Percentiles rank a stretch among this genome's conserved stretches.
phyloP scores from a whole-genome alignment of 2,888 invertebrate genomes.

The Bursaphelenchus okinawaensis region DNA sequence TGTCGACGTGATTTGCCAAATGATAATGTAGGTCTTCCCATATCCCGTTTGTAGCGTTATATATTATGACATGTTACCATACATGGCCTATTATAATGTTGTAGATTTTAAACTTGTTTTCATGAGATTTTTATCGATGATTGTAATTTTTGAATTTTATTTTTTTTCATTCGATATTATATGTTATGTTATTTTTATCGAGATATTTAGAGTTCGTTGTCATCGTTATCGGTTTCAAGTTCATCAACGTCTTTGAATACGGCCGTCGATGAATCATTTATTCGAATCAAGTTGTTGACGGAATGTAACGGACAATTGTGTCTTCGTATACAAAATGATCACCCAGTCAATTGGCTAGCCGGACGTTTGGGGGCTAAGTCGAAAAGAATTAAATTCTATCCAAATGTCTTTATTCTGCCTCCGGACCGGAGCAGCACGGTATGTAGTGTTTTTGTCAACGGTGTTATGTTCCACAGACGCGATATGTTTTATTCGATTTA shows the following conservation, averaged over 20 bases:
- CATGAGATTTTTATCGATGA: not conserved
- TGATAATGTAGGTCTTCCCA: not conserved
- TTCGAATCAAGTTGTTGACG: not conserved
- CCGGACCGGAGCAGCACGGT: not conserved
- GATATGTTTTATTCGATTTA: too few species aligned
- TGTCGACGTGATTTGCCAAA: not conserved
- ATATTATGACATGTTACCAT: not conserved
- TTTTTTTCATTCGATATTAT: not conserved
- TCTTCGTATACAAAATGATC: not conserved
- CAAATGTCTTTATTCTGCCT: not conserved
- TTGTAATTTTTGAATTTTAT: too few species aligned
- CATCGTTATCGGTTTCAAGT: not conserved
- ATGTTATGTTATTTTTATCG: too few species aligned
- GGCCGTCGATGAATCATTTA: not conserved
- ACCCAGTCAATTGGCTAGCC: not conserved
- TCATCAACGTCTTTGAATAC: not conserved
- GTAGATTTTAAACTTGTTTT: not conserved
- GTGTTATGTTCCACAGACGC: too few species aligned
- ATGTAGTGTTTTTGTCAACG: too few species aligned
- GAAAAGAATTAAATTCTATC: not conserved
- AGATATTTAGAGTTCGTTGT: not conserved
- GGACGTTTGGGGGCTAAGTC: not conserved
- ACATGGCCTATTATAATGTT: not conserved
- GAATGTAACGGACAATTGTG: not conserved
- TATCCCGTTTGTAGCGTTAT: not conserved